Evolutionary conservation across 2,113 vertebrate genomes (phyloP), one percentile per base, ranked within the genome.

Genomic region (Platichthys flesus): DNA sequence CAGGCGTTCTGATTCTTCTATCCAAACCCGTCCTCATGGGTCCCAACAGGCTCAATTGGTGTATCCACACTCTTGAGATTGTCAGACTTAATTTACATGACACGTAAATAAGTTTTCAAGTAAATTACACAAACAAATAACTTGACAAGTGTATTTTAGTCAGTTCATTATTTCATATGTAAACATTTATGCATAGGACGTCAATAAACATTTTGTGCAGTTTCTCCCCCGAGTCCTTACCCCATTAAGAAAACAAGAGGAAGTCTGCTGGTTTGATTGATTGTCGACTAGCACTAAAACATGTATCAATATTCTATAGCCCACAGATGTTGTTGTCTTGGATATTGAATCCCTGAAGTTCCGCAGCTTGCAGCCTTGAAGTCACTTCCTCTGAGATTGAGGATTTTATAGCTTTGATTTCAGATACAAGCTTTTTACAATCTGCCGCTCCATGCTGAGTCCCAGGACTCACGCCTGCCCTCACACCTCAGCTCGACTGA

Each of bases 401-500:
- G 26, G 45, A 81, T 82, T 91, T 89, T 85, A 86, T 63, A 24
- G 85, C 47, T 83, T 82, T 82, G 79, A 82, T 84, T 87, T 83
- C 62, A 71, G 24, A 64, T 71, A 64, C 45, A 42, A 68, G 72
- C 35, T 16, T 9, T 73, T 67, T 65, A 71, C 56, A 68, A 42
- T 61, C 54, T 71, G 59, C 20, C 9, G 24, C 66, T 60, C 21
- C 21, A 21, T 62, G 24, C 24, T 21, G 2, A 59, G 35, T 55
- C 55, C 37, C 37, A 37, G 20, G 23, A 20, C 28, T 21, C 42
- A 15, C 2, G 2, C 16, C 21, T 70, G 35, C 24, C 12, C 12
- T 62, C 9, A 49, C 56, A 47, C 56, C 56, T 63, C 55, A 45
- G 28, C 31, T 49, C 63, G 54, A 85, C 77, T 78, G 52, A 88